A percentile compares a stretch with the other conserved stretches of the same genome.
Evolutionary conservation across 2,113 vertebrate species (phyloP).

Genomic region (Gambusia affinis): DNA sequence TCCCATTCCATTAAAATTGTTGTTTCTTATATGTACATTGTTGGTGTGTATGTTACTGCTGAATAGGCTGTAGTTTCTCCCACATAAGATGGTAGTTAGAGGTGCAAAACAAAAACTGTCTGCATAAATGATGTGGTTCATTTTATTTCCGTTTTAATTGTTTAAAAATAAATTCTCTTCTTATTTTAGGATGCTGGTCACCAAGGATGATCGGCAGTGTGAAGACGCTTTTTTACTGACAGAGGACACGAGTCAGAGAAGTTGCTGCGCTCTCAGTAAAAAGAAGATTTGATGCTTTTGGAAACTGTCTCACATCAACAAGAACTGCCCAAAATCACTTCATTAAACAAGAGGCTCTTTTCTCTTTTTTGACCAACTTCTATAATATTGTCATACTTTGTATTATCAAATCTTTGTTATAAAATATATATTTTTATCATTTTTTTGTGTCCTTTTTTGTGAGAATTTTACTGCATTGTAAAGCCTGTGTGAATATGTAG

Average conservation of each 20-base stretch:
- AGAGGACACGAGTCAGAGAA: constrained; percentile 47
- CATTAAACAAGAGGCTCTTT: background rate
- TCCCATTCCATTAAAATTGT: no score
- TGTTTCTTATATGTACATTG: no score
- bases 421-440: constrained; percentile 32
- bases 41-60: background rate
- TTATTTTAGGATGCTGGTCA: constrained; percentile 76
- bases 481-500: constrained; percentile 24
- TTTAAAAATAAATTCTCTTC: background rate
- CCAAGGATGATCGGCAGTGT: constrained; percentile 77
- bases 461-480: background rate
- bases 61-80: background rate
- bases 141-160: background rate
- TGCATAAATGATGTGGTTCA: background rate
- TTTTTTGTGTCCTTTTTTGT: background rate
- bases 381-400: constrained; percentile 4
- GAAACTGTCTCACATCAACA: constrained; percentile 2
- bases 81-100: background rate
- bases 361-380: constrained; percentile 8
- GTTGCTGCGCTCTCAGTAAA: constrained; percentile 72
- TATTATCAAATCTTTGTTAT: constrained; percentile 1
- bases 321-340: background rate
- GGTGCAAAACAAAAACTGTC: background rate
- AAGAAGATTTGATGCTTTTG: background rate
- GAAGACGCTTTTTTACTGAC: constrained; percentile 76